phyloP scores from a whole-genome alignment of 2,797 vertebrate species.

The Oreonectes daqikongensis region DNA sequence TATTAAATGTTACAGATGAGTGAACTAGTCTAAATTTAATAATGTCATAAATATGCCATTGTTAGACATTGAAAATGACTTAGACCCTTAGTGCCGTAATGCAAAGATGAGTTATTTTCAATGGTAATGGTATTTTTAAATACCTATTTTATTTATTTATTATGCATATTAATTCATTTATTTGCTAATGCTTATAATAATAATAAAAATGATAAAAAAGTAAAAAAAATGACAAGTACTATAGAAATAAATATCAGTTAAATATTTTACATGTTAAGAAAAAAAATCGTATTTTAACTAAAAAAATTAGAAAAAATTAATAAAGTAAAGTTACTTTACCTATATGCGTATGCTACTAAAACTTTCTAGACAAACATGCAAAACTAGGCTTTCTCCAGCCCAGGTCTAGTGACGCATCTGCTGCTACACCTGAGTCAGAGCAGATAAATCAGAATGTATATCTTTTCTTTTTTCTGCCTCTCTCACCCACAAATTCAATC shows the following conservation, averaged over 20 bases:
- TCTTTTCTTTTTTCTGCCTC: constrained; percentile 50
- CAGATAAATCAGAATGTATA: constrained; percentile 55
- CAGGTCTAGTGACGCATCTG: not conserved
- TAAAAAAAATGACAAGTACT: no score
- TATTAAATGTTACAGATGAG: not conserved
- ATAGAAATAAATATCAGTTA: no score
- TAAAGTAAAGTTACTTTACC: not conserved
- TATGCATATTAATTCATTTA: no score
- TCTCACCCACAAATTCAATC: constrained; percentile 57
- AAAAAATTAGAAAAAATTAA: not conserved
- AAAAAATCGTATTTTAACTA: no score
- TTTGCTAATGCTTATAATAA: no score
- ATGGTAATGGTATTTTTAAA: no score
- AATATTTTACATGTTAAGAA: no score
- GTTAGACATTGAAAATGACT: no score
- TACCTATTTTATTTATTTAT: no score
- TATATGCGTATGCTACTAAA: not conserved
- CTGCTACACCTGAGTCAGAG: constrained; percentile 14
- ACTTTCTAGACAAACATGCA: not conserved
- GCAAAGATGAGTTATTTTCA: not conserved
- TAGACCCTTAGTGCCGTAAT: not conserved
- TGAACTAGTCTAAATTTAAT: not conserved
- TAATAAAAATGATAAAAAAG: no score
- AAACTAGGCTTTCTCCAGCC: not conserved
- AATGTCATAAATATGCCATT: not conserved